phyloP scores from a whole-genome alignment of 2,797 vertebrate genomes.

The Sebastes taczanowskii region DNA sequence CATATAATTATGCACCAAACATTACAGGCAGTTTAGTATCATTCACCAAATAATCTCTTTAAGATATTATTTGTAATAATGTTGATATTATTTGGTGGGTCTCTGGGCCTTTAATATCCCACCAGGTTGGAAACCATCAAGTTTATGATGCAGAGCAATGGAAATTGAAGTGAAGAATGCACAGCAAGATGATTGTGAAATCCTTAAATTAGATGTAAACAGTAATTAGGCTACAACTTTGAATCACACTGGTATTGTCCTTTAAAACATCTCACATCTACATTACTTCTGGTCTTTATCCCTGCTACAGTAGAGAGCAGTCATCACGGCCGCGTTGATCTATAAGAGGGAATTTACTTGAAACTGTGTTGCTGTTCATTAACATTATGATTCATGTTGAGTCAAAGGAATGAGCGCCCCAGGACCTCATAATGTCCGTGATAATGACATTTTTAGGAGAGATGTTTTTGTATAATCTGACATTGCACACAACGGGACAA shows the following conservation, averaged over 20 bases:
- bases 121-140: not conserved
- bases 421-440: slow-evolving; percentile 51
- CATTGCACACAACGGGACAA: slow-evolving; percentile 14
- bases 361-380: slow-evolving; percentile 59
- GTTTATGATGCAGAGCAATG: not conserved
- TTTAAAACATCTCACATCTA: not conserved
- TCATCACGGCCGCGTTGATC: slow-evolving; percentile 13
- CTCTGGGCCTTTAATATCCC: not conserved
- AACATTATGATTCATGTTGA: slow-evolving; percentile 68
- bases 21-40: not conserved
- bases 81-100: not conserved
- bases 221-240: not conserved
- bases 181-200: not conserved
- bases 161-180: not conserved
- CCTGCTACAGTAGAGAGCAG: not conserved
- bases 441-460: slow-evolving; percentile 56
- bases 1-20: not conserved
- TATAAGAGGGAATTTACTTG: slow-evolving; percentile 27
- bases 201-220: not conserved
- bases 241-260: not conserved
- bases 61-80: too few species aligned
- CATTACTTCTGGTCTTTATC: not conserved
- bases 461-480: slow-evolving; percentile 36
- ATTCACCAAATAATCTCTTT: not conserved
- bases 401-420: slow-evolving; percentile 31